These are phyloP conservation scores for Phenacoccus solenopsis DNA, from an alignment of 1,140 invertebrate species.

Conservation along the genomic window DNA sequence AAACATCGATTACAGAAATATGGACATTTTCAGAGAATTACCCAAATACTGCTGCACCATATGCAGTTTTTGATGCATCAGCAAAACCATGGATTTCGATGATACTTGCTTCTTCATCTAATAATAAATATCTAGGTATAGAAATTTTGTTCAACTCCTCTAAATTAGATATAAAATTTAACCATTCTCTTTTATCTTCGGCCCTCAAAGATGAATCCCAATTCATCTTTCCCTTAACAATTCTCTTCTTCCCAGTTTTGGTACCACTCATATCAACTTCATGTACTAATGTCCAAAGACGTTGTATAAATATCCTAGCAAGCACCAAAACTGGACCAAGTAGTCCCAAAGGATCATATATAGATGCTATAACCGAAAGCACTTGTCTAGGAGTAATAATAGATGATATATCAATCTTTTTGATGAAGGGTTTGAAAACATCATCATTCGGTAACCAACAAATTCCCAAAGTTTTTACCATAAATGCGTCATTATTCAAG, in stretches of 20 bases:
- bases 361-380: slow-evolving; percentile 21
- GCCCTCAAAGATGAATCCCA: slow-evolving; percentile 31
- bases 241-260: slow-evolving; percentile 7
- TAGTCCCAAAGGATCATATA: slow-evolving; percentile 27
- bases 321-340: slow-evolving; percentile 7
- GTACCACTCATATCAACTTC: too few relatives aligned
- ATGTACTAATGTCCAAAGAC: slow-evolving; percentile 23
- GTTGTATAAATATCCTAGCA: slow-evolving; percentile 24
- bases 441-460: neutral
- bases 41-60: slow-evolving; percentile 30
- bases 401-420: neutral
- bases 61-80: slow-evolving; percentile 31
- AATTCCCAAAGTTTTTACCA: slow-evolving; percentile 15
- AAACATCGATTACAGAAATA: too few relatives aligned
- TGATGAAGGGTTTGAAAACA: neutral
- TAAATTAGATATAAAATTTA: neutral
- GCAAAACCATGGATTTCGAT: slow-evolving; percentile 28
- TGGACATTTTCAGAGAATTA: too few relatives aligned
- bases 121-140: slow-evolving; percentile 14
- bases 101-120: neutral
- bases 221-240: slow-evolving; percentile 23
- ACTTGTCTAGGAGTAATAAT: slow-evolving; percentile 21
- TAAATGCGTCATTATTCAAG: neutral
- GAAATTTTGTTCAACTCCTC: neutral
- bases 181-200: neutral